Evolutionary conservation across 2,113 vertebrate genomes (phyloP).

Genomic region (Otolemur garnettii): DNA sequence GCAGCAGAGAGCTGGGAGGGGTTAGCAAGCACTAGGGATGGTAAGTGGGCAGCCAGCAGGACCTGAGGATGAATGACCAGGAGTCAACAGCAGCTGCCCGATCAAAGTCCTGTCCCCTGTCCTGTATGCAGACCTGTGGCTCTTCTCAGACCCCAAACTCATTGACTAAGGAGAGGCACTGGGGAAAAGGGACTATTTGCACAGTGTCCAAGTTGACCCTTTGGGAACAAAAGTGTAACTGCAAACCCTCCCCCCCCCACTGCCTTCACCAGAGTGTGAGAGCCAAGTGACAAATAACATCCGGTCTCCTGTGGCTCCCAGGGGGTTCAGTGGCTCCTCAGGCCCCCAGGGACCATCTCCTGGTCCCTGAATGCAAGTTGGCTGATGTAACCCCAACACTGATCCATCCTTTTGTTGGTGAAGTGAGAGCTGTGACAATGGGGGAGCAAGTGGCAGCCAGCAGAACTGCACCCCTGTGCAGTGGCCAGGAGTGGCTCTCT

Average conservation of each 20-base stretch:
- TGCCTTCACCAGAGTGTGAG: background rate
- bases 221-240: background rate
- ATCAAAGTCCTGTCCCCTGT: background rate
- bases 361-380: too few species aligned
- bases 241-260: background rate
- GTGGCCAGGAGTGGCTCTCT: background rate
- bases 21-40: background rate
- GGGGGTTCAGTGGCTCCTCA: accelerated
- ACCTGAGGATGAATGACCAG: too few species aligned
- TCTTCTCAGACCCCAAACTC: background rate
- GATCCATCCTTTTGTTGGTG: too few species aligned
- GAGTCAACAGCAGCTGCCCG: background rate
- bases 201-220: background rate
- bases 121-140: background rate
- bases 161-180: background rate
- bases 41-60: background rate
- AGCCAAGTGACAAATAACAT: accelerated
- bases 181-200: background rate
- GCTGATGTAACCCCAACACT: accelerated
- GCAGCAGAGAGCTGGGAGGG: too few species aligned
- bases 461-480: background rate
- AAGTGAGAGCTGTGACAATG: accelerated
- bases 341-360: background rate
- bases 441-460: background rate
- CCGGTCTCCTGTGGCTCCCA: background rate